These are phyloP conservation scores for Archips crataeganus DNA, from an alignment of 2,888 invertebrate genomes.

Conservation along the genomic window DNA sequence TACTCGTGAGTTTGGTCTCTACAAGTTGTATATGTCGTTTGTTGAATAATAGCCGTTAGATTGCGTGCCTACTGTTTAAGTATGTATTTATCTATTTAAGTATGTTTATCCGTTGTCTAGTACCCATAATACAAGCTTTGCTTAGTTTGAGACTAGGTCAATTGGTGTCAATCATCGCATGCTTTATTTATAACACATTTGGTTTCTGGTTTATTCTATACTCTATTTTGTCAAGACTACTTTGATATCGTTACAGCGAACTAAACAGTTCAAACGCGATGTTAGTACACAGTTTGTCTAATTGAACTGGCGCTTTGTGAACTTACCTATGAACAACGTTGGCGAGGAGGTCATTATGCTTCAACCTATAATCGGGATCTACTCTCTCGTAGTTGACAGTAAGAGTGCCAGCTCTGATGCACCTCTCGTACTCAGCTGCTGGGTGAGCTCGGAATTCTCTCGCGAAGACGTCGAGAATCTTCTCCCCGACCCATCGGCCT, in stretches of 20 bases:
- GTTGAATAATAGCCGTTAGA: too few species aligned
- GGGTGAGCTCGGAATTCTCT: constrained; percentile 98
- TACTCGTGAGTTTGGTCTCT: too few species aligned
- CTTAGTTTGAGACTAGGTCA: too few species aligned
- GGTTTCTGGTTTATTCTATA: too few species aligned
- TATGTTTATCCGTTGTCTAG: too few species aligned
- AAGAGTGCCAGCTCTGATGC: constrained; percentile 95
- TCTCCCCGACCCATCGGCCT: constrained; percentile 98
- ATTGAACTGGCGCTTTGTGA: neutral
- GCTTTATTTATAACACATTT: too few species aligned
- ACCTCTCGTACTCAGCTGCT: constrained; percentile 95
- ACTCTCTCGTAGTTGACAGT: constrained; percentile 98
- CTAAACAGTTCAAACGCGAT: neutral
- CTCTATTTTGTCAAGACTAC: too few species aligned
- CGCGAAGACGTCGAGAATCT: constrained; percentile 96
- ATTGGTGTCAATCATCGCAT: too few species aligned
- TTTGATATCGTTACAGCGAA: neutral
- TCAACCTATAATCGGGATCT: constrained; percentile 95
- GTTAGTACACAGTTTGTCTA: neutral
- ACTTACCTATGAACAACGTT: constrained; percentile 97
- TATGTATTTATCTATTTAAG: too few species aligned
- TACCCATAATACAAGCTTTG: too few species aligned
- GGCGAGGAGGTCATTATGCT: constrained; percentile 96
- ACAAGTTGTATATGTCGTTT: too few species aligned
- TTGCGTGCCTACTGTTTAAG: too few species aligned